Conservation (phyloP, 2,113 vertebrate genomes). For the Desmodus rotundus region DNA sequence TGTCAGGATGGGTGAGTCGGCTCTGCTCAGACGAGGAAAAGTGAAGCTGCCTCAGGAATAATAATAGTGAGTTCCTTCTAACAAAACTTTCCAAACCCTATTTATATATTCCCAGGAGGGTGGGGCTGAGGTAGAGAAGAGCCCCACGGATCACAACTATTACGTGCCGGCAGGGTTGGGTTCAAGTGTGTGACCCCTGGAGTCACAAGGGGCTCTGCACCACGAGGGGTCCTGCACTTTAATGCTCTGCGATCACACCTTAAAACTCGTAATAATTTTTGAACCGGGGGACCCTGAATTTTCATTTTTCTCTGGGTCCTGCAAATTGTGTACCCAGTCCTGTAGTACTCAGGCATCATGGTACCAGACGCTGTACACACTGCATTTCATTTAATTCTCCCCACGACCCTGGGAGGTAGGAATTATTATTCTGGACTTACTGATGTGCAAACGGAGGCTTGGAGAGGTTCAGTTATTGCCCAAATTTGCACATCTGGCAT, state of each 20-base stretch:
- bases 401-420: background rate
- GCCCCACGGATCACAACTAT: background rate
- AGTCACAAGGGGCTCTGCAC: background rate
- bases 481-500: background rate
- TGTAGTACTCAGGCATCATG: too few relatives aligned
- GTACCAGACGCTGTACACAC: background rate
- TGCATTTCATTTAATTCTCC: background rate
- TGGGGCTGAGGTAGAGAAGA: background rate
- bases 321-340: background rate
- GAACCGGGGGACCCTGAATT: background rate
- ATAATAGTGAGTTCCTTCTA: slow-evolving; percentile 12
- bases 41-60: slow-evolving; percentile 51
- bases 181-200: background rate
- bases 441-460: background rate
- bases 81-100: background rate
- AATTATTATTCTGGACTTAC: background rate
- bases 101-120: background rate
- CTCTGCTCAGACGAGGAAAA: slow-evolving; percentile 29
- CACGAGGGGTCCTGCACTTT: too few relatives aligned
- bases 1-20: slow-evolving; percentile 33
- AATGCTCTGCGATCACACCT: background rate
- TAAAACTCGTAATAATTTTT: background rate
- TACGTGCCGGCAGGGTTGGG: background rate
- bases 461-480: background rate
- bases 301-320: background rate